Evolutionary conservation across 2,888 invertebrate species (phyloP).

Genomic region (Drosophila hamatofila): DNA sequence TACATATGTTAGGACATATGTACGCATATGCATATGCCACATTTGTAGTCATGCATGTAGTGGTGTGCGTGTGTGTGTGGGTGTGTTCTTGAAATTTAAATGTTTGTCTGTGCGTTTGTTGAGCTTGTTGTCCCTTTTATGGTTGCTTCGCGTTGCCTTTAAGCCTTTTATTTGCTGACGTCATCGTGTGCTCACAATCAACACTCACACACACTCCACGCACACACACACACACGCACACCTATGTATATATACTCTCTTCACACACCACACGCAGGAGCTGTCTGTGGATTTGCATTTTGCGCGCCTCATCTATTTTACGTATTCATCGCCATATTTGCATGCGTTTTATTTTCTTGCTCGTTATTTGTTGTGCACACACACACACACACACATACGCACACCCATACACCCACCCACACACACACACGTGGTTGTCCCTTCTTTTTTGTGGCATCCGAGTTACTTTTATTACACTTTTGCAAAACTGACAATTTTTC

Average conservation of each 20-base stretch:
- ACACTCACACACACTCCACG: background rate
- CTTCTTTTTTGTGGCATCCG: conserved; percentile 11
- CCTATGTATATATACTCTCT: background rate
- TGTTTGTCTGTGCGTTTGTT: conserved; percentile 19
- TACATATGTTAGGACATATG: conserved; percentile 40
- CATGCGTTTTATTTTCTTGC: conserved; percentile 66
- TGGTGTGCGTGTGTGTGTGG: background rate
- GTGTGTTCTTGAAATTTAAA: conserved; percentile 3
- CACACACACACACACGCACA: background rate
- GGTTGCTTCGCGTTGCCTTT: conserved; percentile 32
- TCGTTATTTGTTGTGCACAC: conserved; percentile 52
- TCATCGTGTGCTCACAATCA: conserved; percentile 32
- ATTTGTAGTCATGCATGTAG: background rate
- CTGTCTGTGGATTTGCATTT: conserved; percentile 63
- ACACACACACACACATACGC: conserved; percentile 10
- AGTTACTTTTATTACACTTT: conserved; percentile 53
- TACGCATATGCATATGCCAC: conserved; percentile 10
- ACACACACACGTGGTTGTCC: background rate
- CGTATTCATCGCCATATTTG: conserved; percentile 74
- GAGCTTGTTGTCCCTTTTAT: conserved; percentile 47
- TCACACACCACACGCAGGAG: background rate
- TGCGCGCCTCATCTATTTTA: conserved; percentile 69
- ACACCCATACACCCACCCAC: background rate
- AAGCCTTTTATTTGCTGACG: conserved; percentile 70
- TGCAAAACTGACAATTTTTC: conserved; percentile 35